These are phyloP conservation scores for Papilio polyxenes DNA, from an alignment of 1,140 invertebrate species.

Conservation along the genomic window DNA sequence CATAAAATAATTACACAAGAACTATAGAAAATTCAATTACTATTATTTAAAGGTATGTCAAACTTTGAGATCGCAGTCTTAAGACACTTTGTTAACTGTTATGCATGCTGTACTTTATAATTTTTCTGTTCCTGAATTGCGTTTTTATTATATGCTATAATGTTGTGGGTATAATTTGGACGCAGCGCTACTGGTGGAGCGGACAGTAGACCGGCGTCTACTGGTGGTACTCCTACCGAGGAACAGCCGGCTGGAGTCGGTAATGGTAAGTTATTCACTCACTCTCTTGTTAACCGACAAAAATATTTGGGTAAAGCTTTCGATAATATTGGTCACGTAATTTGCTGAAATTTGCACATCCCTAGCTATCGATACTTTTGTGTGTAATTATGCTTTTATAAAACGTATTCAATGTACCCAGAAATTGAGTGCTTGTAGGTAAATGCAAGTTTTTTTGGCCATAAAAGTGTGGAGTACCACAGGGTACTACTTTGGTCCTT, in stretches of 20 bases:
- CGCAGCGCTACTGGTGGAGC: slow-evolving; percentile 91
- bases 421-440: not conserved
- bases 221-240: slow-evolving; percentile 87
- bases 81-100: not conserved
- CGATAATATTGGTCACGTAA: not conserved
- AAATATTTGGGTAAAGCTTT: not conserved
- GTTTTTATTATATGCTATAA: slow-evolving; percentile 2
- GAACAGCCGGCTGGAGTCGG: slow-evolving; percentile 89
- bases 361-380: not conserved
- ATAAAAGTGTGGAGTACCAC: not conserved
- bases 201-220: slow-evolving; percentile 89
- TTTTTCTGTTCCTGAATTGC: not conserved
- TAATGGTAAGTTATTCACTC: slow-evolving; percentile 83
- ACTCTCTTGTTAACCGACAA: slow-evolving; percentile 6
- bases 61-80: too few species aligned
- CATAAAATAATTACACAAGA: not conserved
- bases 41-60: too few species aligned
- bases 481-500: not conserved
- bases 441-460: not conserved
- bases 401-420: not conserved
- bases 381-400: not conserved
- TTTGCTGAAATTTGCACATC: not conserved
- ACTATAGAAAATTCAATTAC: too few species aligned
- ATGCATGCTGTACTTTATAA: not conserved
- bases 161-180: slow-evolving; percentile 44